phyloP scores from a whole-genome alignment of 2,888 invertebrate genomes.

The Zele albiditarsus region DNA sequence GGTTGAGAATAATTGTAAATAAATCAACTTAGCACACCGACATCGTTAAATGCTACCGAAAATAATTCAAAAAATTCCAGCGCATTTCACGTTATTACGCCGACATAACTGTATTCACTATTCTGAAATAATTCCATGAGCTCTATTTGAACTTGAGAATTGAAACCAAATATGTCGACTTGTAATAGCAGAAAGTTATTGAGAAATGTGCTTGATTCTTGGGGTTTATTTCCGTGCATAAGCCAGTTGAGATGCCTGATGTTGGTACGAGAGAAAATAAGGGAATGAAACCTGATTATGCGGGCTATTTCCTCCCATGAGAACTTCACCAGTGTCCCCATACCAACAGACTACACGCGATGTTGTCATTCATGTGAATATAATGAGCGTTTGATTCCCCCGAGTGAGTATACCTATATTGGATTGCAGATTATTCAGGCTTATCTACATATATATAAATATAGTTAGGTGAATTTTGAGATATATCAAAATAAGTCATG shows the following conservation, averaged over 20 bases:
- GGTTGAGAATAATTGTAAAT: too few relatives aligned
- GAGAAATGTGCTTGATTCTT: slow-evolving; percentile 35
- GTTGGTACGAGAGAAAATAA: slow-evolving; percentile 23
- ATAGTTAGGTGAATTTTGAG: slow-evolving; percentile 16
- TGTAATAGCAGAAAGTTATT: slow-evolving; percentile 12
- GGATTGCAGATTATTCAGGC: slow-evolving; percentile 34
- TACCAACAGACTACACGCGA: slow-evolving; percentile 36
- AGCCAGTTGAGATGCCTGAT: slow-evolving; percentile 37
- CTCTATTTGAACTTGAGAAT: background rate
- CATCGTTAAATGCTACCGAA: background rate
- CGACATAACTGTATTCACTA: background rate
- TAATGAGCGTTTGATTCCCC: slow-evolving; percentile 31
- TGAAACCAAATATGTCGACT: slow-evolving; percentile 1
- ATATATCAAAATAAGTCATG: background rate
- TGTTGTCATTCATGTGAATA: slow-evolving; percentile 33
- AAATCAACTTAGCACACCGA: too few relatives aligned
- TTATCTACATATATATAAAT: slow-evolving; percentile 10
- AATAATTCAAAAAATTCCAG: background rate
- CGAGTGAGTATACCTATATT: slow-evolving; percentile 21
- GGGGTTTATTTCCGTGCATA: slow-evolving; percentile 36
- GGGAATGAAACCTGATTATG: slow-evolving; percentile 17
- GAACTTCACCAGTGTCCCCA: background rate
- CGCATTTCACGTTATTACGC: background rate
- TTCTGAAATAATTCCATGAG: background rate
- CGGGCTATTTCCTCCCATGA: background rate